These are phyloP conservation scores for Excalfactoria chinensis DNA, from an alignment of 2,113 vertebrate species.

Conservation along the genomic window DNA sequence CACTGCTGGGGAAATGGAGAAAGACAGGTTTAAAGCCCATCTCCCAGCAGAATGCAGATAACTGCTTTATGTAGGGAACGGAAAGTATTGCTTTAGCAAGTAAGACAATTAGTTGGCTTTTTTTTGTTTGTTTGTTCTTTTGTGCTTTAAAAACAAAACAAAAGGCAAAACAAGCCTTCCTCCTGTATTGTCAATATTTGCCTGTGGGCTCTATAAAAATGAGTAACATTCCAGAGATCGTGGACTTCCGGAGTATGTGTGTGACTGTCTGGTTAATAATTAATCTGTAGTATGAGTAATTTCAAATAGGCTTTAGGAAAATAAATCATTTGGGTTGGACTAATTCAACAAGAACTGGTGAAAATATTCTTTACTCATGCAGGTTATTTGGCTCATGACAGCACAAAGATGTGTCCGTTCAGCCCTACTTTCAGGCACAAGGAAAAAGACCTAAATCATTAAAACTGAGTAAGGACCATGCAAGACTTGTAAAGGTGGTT, in stretches of 20 bases:
- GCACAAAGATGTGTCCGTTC: background rate
- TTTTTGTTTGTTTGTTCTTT: background rate
- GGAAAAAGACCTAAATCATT: background rate
- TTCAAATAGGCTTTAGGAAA: background rate
- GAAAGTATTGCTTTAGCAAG: background rate
- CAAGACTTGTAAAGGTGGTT: slow-evolving; percentile 13
- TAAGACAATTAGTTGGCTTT: background rate
- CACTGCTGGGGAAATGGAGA: background rate
- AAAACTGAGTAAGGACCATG: background rate
- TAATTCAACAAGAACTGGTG: background rate
- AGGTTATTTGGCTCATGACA: background rate
- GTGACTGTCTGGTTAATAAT: slow-evolving; percentile 54
- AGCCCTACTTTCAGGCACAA: background rate
- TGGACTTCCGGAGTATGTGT: background rate
- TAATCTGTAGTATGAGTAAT: slow-evolving; percentile 28
- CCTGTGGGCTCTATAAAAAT: background rate
- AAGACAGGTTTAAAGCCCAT: background rate
- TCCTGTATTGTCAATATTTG: background rate
- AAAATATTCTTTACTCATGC: background rate
- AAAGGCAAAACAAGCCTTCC: background rate
- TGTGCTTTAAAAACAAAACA: background rate
- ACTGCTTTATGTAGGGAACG: background rate
- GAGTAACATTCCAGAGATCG: background rate
- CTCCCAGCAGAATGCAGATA: background rate
- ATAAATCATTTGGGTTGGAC: background rate